A percentile compares a stretch with the other conserved stretches of the same genome.
phyloP scores from a whole-genome alignment of 1,140 invertebrate genomes.

The Conus ventricosus region DNA sequence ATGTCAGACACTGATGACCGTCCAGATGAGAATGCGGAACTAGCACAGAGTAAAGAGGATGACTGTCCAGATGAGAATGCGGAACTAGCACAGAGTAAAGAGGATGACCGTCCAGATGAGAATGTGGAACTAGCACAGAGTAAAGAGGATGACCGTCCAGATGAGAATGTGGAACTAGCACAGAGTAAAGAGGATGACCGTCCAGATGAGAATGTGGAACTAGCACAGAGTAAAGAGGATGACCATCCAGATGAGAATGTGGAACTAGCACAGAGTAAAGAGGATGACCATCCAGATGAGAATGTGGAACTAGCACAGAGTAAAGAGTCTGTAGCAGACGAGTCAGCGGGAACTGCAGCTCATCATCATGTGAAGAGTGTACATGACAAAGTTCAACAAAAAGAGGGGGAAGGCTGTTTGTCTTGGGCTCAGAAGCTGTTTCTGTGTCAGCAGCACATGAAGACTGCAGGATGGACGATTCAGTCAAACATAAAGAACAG shows the following conservation, averaged over 20 bases:
- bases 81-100: neutral
- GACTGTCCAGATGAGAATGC: neutral
- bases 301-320: neutral
- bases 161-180: constrained; percentile 8
- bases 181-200: neutral
- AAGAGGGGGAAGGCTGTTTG: neutral
- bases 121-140: no score
- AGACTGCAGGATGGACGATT: neutral
- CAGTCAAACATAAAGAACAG: neutral
- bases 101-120: no score
- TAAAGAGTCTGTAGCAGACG: neutral
- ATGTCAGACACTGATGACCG: constrained; percentile 22
- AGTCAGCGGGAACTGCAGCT: neutral
- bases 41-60: no score
- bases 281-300: neutral
- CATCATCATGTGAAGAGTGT: neutral
- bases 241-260: constrained; percentile 28
- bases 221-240: neutral
- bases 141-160: no score
- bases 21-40: constrained; percentile 12
- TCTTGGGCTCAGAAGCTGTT: neutral
- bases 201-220: constrained; percentile 12
- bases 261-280: no score
- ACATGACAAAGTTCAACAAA: neutral
- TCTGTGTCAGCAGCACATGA: neutral